A percentile compares a stretch with the other conserved stretches of the same genome.
Conservation (phyloP, 1,140 invertebrate genomes). For the Spodoptera frugiperda region DNA sequence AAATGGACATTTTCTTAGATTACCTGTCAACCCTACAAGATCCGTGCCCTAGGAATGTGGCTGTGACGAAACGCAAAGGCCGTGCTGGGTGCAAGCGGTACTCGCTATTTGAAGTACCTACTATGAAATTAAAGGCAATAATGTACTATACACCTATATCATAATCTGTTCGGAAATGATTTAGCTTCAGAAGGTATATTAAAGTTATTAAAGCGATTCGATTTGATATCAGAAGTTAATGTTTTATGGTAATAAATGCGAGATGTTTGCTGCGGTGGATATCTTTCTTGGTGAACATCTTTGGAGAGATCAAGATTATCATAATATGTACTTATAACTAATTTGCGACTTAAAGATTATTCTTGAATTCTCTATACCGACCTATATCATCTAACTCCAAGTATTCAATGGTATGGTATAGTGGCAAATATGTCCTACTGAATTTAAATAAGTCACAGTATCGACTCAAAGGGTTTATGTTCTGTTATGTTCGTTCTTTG, state of each 20-base stretch:
- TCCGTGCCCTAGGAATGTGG: conserved; percentile 30
- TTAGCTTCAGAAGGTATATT: conserved; percentile 30
- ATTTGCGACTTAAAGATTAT: no score
- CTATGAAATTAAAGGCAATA: conserved; percentile 42
- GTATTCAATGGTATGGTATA: background rate
- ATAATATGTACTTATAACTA: no score
- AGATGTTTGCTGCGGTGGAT: background rate
- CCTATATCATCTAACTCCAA: no score
- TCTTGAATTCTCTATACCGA: no score
- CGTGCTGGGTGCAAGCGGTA: conserved; percentile 41
- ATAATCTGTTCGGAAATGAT: conserved; percentile 36
- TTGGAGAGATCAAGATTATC: no score
- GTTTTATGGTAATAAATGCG: conserved; percentile 11
- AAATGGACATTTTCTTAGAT: conserved; percentile 25
- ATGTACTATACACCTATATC: conserved; percentile 32
- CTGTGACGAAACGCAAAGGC: conserved; percentile 47
- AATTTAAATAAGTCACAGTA: no score
- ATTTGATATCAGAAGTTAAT: conserved; percentile 12
- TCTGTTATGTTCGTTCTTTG: no score
- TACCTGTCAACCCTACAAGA: conserved; percentile 34
- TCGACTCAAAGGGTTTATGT: no score
- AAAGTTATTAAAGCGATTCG: conserved; percentile 32
- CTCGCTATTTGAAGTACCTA: conserved; percentile 38
- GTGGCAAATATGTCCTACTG: no score
- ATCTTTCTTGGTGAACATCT: no score